Base-by-base conservation (phyloP, 2,888 invertebrate species). In the Bugulina stolonifera region DNA sequence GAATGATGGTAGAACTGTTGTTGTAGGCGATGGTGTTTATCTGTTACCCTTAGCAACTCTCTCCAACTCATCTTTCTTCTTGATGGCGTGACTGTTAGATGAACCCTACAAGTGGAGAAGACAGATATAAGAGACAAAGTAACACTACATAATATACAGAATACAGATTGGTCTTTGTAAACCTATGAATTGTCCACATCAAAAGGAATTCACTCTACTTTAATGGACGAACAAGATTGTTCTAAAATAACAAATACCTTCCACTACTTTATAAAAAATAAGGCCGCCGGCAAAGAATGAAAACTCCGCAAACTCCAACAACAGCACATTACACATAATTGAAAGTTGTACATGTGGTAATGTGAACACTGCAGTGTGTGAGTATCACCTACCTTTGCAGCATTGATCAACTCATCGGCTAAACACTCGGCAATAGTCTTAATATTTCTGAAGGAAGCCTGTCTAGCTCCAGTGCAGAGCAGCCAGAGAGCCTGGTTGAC, bases 11-110 rank as follows among this genome's bases (percentile, higher is more conserved):
- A n/a, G n/a, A n/a, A n/a, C n/a, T n/a, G n/a, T n/a, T n/a, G n/a
- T n/a, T 57, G 57, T 57, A 23, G 57, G 25, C 5, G 54, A 10
- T n/a, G 43, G 22, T 74, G 74, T 74, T 94, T 98, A 99, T 93
- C 99, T 93, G 90, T 99, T 99, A 87, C 97, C 98, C 88, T 99
- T 99, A 85, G 99, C 99, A 80, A 99, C 99, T 90, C 99, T 94
- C 88, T 99, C 99, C 87, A 99, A 89, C 88, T 99, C 99, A 86
- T 99, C 99, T 88, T 99, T 99, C 90, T 99, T 99, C 89, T 99
- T 99, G 88, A 99, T 99, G 79, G 99, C 99, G 83, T 99, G 98
- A 54, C 97, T 97, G 88, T 99, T 99, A 76, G 98, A 98, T 76
- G 98, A 99, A 77, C 99, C 99, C 91, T 91, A 82, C 32, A 80